Conservation (phyloP, 2,888 invertebrate species). For the Sinohyriopsis cumingii region DNA sequence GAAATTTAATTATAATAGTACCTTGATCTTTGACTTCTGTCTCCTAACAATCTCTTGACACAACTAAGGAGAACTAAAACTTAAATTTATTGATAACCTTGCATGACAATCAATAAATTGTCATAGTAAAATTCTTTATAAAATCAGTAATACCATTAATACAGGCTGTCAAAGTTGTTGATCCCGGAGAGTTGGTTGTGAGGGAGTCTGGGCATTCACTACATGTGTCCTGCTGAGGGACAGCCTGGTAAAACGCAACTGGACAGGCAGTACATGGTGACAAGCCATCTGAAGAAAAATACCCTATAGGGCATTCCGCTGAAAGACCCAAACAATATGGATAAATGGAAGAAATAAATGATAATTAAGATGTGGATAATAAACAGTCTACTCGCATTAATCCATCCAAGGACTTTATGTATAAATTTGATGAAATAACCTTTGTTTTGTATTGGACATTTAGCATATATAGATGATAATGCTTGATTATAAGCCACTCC, state of each 20-base stretch:
- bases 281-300: constrained; percentile 48
- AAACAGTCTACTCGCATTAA: constrained; percentile 35
- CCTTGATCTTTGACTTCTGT: too few relatives aligned
- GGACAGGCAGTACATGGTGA: constrained; percentile 48
- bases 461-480: too few relatives aligned
- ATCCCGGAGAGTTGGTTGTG: constrained; percentile 24
- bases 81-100: too few relatives aligned
- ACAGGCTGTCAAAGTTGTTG: constrained; percentile 35
- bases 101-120: too few relatives aligned
- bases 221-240: constrained; percentile 32
- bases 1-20: too few relatives aligned
- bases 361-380: neutral
- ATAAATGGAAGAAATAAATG: constrained; percentile 7
- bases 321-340: constrained; percentile 6
- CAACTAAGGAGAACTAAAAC: too few relatives aligned
- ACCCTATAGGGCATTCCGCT: constrained; percentile 43
- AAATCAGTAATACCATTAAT: neutral
- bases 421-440: too few relatives aligned
- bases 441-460: too few relatives aligned
- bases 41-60: too few relatives aligned
- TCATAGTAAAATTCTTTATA: too few relatives aligned
- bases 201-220: constrained; percentile 27
- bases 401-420: constrained; percentile 19
- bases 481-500: too few relatives aligned
- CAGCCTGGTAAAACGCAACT: constrained; percentile 39